Base-by-base conservation (phyloP, 2,888 invertebrate genomes). In the Keiferia lycopersicella region DNA sequence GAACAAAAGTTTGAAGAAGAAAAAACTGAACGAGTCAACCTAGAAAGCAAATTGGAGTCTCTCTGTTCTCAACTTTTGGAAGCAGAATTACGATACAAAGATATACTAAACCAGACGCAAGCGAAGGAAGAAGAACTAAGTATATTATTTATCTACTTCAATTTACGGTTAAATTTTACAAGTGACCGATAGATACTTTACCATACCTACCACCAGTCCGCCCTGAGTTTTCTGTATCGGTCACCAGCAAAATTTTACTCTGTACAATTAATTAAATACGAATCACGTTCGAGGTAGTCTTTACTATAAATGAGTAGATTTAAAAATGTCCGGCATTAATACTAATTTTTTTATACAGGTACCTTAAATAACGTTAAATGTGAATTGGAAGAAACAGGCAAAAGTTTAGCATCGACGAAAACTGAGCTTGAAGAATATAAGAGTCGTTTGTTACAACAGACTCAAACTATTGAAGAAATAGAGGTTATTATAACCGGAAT, bases 1-100 rank as follows among this genome's bases (percentile, higher is more conserved):
- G 87, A 90, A 72, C 80, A 82, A 58, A 86, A 81, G 72, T 84
- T 81, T 64, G 76, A 81, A 7, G 73, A 79, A 65, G 77, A 76
- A 72, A 61, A 70, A 30, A 79, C 84, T 66, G 79, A 82, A 41
- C 87, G 82, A 22, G 74, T 72, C 7, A 76, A 72, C 57, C 66
- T 87, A 11, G 77, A 80, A 71, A 63, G 63, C 16, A 83, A 82
- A 73, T 64, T 84, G 16, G 80, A 82, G 64, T 66, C 75, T 39
- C 64, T 86, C 11, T 73, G 79, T 66, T 68, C 74, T 12, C 76
- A 86, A 69, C 73, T 86, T 20, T 26, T 79, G 2, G 83, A 88
- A 61, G 71, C 78, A 22, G 85, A 89, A 73, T 65, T 78, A 48
- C 72, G 69, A 11, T 71, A 72, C 57, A 80, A 81, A 66, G 79